Evolutionary conservation across 2,888 invertebrate species (phyloP).

Genomic region (Pomacea canaliculata): DNA sequence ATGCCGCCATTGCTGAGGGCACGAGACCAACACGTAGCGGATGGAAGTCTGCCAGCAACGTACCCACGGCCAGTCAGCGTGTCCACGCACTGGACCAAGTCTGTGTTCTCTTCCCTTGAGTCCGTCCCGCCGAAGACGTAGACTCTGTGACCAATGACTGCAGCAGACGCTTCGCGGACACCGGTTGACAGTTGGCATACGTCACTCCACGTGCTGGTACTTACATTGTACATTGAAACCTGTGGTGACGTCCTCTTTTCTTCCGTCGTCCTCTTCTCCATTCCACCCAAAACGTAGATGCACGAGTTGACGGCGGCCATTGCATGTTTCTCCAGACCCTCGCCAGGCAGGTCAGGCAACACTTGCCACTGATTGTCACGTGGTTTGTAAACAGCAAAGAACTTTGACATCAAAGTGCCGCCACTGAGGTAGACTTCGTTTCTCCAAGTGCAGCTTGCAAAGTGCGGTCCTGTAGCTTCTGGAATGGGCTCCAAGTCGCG

Average conservation of each 20-base stretch:
- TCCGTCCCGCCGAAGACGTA: constrained; percentile 18
- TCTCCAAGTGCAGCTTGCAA: constrained; percentile 16
- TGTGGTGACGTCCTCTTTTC: neutral
- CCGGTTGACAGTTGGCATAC: neutral
- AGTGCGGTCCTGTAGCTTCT: constrained; percentile 14
- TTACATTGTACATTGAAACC: constrained; percentile 6
- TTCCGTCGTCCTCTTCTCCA: neutral
- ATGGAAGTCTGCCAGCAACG: constrained; percentile 4
- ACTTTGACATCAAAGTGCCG: constrained; percentile 6
- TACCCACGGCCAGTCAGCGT: neutral
- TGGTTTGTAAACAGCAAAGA: constrained; percentile 15
- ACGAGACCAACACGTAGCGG: neutral
- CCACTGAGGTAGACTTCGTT: constrained; percentile 24
- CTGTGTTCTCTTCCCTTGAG: neutral
- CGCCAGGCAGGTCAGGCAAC: neutral
- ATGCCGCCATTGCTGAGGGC: neutral
- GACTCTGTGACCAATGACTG: constrained; percentile 7
- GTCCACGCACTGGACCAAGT: constrained; percentile 22
- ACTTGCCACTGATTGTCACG: constrained; percentile 12
- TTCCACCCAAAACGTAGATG: constrained; percentile 23
- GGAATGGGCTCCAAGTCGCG: constrained; percentile 8
- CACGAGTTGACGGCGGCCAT: constrained; percentile 16
- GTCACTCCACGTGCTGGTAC: neutral
- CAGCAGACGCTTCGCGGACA: constrained; percentile 11
- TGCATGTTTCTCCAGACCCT: constrained; percentile 18